A percentile compares a stretch with the other conserved stretches of the same genome.
These are phyloP conservation scores for Felis chaus DNA, from an alignment of 2,113 vertebrate species.

Conservation along the genomic window DNA sequence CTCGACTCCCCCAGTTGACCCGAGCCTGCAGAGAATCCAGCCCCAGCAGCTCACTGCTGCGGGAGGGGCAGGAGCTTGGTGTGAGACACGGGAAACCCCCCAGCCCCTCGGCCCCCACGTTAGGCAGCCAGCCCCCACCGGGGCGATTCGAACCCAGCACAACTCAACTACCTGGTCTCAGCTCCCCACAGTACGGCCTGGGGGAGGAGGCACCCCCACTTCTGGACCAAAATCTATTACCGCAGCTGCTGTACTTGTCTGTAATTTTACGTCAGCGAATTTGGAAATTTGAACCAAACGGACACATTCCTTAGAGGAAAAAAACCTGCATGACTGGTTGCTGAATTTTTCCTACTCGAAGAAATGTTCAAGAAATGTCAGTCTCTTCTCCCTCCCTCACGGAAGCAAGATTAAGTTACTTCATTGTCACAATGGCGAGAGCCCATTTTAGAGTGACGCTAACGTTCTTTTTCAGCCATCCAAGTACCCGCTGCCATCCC, in stretches of 20 bases:
- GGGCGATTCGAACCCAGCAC: not conserved
- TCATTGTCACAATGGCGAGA: not conserved
- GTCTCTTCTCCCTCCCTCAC: not conserved
- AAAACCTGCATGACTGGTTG: not conserved
- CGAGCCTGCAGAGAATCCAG: rapidly evolving
- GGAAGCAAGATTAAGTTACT: not conserved
- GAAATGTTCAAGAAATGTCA: not conserved
- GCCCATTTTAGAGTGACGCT: not conserved
- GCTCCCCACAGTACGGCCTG: not conserved
- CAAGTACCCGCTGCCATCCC: not conserved
- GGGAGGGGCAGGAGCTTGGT: not conserved
- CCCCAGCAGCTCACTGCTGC: not conserved
- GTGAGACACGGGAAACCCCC: not conserved
- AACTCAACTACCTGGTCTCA: not conserved
- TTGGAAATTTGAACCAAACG: not conserved
- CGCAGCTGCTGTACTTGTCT: not conserved
- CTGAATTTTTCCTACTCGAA: not conserved
- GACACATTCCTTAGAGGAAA: not conserved
- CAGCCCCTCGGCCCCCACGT: not conserved
- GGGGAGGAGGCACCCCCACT: not conserved
- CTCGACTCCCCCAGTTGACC: no score
- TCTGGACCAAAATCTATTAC: not conserved
- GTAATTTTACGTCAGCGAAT: not conserved
- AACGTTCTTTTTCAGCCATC: not conserved
- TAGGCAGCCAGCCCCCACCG: not conserved